Evolutionary conservation across 2,113 vertebrate genomes (phyloP).

Genomic region (Myrmecophaga tridactyla): DNA sequence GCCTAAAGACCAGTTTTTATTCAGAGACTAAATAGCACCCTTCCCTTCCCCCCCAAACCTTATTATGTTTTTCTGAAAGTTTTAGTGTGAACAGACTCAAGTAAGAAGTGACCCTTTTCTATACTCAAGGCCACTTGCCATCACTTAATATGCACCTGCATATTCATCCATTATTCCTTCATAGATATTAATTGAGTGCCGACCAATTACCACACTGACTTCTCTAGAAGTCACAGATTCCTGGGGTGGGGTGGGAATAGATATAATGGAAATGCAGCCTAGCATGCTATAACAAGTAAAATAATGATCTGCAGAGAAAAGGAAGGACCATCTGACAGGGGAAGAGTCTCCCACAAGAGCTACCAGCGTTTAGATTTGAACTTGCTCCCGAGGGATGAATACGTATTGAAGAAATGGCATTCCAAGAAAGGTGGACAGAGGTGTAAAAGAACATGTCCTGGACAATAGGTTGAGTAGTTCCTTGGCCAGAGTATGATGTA

Average conservation of each 20-base stretch:
- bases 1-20: not conserved
- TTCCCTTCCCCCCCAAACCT: too few species aligned
- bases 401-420: not conserved
- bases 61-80: rapidly evolving
- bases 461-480: not conserved
- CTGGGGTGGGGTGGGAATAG: too few species aligned
- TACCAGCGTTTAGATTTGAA: not conserved
- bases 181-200: not conserved
- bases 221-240: not conserved
- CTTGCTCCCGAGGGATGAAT: not conserved
- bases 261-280: too few species aligned
- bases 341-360: not conserved
- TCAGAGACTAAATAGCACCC: not conserved
- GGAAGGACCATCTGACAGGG: not conserved
- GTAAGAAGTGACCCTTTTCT: not conserved
- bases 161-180: not conserved
- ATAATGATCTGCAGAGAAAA: not conserved
- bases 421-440: not conserved
- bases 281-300: too few species aligned
- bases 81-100: not conserved
- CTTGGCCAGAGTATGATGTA: not conserved
- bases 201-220: not conserved
- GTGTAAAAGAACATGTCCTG: not conserved
- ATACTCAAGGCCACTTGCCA: rapidly evolving
- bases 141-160: not conserved